These are phyloP conservation scores for Ischnus inquisitorius DNA, from an alignment of 2,888 invertebrate genomes.

Conservation along the genomic window DNA sequence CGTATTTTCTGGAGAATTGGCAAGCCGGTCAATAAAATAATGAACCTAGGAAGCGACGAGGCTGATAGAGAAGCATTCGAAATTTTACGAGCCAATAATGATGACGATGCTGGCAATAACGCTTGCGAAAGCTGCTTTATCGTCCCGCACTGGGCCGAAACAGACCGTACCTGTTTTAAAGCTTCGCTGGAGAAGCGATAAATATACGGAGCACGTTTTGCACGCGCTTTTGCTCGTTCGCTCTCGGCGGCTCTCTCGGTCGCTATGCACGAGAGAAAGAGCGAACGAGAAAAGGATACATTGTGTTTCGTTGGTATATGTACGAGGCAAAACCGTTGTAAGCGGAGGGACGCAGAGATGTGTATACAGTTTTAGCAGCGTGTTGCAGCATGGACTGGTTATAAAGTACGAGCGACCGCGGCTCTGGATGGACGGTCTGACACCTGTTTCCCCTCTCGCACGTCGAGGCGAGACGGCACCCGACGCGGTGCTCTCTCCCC, in stretches of 20 bases:
- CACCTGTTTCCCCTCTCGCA: constrained; percentile 56
- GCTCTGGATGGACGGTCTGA: constrained; percentile 47
- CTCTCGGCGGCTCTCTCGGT: background rate
- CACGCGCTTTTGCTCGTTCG: constrained; percentile 21
- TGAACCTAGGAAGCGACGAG: background rate
- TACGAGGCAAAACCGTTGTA: constrained; percentile 12
- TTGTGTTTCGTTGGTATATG: constrained; percentile 24
- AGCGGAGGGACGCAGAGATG: constrained; percentile 13
- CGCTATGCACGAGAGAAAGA: constrained; percentile 7
- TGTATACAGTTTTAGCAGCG: constrained; percentile 7
- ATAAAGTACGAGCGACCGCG: constrained; percentile 33
- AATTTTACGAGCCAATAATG: constrained; percentile 39
- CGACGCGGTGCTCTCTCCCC: background rate
- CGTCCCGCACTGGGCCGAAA: background rate
- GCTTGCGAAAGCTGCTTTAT: constrained; percentile 12
- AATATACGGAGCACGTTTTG: constrained; percentile 52
- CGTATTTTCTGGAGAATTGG: too few relatives aligned
- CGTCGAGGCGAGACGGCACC: constrained; percentile 42
- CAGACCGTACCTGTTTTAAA: background rate
- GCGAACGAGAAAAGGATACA: constrained; percentile 12
- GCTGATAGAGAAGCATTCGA: background rate
- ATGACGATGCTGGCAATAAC: constrained; percentile 34
- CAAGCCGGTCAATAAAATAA: background rate
- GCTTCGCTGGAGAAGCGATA: constrained; percentile 42
- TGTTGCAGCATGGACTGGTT: constrained; percentile 17